Percentiles rank a stretch among this genome's conserved stretches.
phyloP scores from a whole-genome alignment of 2,888 invertebrate species.

The Isoperla grammatica region DNA sequence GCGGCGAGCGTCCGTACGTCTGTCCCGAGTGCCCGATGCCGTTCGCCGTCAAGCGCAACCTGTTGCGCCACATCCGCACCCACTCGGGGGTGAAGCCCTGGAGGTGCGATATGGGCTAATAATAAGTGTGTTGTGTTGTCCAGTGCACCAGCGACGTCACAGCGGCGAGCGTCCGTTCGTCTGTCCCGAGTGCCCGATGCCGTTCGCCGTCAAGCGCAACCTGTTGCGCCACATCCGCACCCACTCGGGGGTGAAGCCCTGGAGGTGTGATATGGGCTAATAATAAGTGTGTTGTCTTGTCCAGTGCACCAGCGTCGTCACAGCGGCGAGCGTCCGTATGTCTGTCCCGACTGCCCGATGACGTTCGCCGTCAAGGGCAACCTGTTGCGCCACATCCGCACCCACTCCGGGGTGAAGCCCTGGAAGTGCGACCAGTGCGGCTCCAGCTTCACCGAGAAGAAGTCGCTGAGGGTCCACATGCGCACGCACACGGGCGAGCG shows the following conservation, averaged over 20 bases:
- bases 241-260: too few relatives aligned
- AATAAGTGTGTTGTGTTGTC: slow-evolving; percentile 37
- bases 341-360: slow-evolving; percentile 34
- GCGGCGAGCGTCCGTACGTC: slow-evolving; percentile 32
- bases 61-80: slow-evolving; percentile 36
- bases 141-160: slow-evolving; percentile 39
- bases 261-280: too few relatives aligned
- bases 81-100: slow-evolving; percentile 38
- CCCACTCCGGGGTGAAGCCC: slow-evolving; percentile 38
- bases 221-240: too few relatives aligned
- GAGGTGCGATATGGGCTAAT: slow-evolving; percentile 36
- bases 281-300: too few relatives aligned
- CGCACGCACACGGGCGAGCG: slow-evolving; percentile 42
- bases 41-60: slow-evolving; percentile 36
- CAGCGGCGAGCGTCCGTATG: slow-evolving; percentile 32
- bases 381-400: slow-evolving; percentile 36
- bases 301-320: slow-evolving; percentile 28
- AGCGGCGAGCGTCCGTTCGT: slow-evolving; percentile 40
- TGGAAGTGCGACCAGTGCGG: slow-evolving; percentile 37
- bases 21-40: slow-evolving; percentile 33
- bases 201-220: too few relatives aligned
- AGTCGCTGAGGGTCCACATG: slow-evolving; percentile 38
- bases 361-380: slow-evolving; percentile 36
- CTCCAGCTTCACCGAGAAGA: slow-evolving; percentile 38
- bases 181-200: too few relatives aligned